phyloP scores from a whole-genome alignment of 2,888 invertebrate genomes.

The Notocelia uddmanniana region DNA sequence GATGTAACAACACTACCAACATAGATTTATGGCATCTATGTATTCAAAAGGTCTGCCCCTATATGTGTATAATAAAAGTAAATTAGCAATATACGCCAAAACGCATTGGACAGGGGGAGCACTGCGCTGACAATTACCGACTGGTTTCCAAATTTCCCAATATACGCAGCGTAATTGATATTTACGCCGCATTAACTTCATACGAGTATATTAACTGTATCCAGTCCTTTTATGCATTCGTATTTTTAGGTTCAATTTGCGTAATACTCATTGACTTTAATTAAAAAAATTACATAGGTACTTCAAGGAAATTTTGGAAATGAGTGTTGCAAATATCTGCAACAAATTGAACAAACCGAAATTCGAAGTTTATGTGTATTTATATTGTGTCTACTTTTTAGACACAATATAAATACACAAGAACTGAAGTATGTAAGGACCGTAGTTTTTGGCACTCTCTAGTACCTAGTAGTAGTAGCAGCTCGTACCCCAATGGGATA shows the following conservation, averaged over 20 bases:
- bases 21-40: slow-evolving; percentile 62
- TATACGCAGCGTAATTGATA: slow-evolving; percentile 78
- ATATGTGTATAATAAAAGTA: slow-evolving; percentile 74
- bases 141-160: slow-evolving; percentile 70
- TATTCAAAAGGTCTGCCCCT: slow-evolving; percentile 64
- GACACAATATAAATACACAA: too few species aligned
- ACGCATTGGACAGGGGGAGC: slow-evolving; percentile 64
- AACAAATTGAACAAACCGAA: not conserved
- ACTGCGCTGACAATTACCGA: slow-evolving; percentile 65
- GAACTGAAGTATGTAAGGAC: too few species aligned
- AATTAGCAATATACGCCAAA: slow-evolving; percentile 77
- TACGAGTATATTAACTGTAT: slow-evolving; percentile 54
- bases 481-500: too few species aligned
- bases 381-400: not conserved
- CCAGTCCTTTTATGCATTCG: slow-evolving; percentile 58
- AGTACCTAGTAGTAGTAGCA: too few species aligned
- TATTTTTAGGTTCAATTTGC: slow-evolving; percentile 16
- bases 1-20: slow-evolving; percentile 49
- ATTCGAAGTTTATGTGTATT: not conserved
- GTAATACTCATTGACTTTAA: slow-evolving; percentile 14
- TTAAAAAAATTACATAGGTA: slow-evolving; percentile 29
- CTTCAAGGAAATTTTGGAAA: not conserved
- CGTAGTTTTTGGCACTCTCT: too few species aligned
- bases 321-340: not conserved
- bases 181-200: slow-evolving; percentile 77